Evolutionary conservation across 2,797 vertebrate species (phyloP).

Genomic region (Scolopax bukidnonensis): DNA sequence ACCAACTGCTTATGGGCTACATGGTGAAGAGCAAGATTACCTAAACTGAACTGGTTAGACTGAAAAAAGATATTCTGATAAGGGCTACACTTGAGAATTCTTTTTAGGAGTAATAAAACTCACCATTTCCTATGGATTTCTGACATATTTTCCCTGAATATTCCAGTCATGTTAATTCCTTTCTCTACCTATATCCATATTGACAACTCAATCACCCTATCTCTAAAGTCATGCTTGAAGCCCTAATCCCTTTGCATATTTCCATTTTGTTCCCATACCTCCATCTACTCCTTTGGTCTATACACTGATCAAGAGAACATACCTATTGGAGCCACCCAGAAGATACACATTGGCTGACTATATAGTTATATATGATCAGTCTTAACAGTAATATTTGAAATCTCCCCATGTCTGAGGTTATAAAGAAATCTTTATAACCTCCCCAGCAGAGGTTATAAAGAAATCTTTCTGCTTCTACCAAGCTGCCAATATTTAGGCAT

Average conservation of each 20-base stretch:
- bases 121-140: background rate
- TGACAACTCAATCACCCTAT: background rate
- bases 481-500: background rate
- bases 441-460: background rate
- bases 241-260: background rate
- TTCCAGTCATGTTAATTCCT: background rate
- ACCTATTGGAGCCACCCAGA: background rate
- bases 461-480: background rate
- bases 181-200: background rate
- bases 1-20: background rate
- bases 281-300: background rate
- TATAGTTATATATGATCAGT: background rate
- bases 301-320: background rate
- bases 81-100: background rate
- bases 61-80: background rate
- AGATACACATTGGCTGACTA: background rate
- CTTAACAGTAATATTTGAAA: background rate
- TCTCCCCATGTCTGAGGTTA: background rate
- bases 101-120: background rate
- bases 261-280: background rate
- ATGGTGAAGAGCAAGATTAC: background rate
- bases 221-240: background rate
- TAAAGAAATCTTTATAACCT: background rate
- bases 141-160: background rate
- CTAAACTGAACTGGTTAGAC: background rate